Conservation (phyloP, 1,140 invertebrate species). For the Charaxes varanes region DNA sequence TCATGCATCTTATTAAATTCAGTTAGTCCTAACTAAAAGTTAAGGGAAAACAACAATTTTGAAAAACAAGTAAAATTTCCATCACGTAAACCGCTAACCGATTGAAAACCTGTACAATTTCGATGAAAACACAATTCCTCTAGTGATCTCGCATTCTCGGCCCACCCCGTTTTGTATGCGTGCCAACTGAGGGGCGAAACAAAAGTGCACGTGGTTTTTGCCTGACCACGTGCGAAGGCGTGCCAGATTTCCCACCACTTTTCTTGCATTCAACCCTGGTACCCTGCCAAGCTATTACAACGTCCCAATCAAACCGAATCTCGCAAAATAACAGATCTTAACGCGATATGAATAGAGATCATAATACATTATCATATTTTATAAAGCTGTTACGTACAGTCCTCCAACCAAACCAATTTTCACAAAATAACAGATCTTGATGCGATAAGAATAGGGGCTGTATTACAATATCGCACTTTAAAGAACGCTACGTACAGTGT, state of each 20-base stretch:
- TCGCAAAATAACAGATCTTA: slow-evolving; percentile 9
- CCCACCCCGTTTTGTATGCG: slow-evolving; percentile 22
- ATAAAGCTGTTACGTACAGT: too few relatives aligned
- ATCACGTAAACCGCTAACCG: too few relatives aligned
- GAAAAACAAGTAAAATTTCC: too few relatives aligned
- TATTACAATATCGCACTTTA: slow-evolving; percentile 1
- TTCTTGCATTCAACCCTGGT: slow-evolving; percentile 32
- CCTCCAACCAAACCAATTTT: background rate
- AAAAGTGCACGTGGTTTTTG: slow-evolving; percentile 33
- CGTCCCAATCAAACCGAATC: slow-evolving; percentile 2
- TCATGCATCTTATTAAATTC: too few relatives aligned
- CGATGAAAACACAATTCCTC: slow-evolving; percentile 8
- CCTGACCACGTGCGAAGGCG: slow-evolving; percentile 21
- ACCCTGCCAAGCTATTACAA: slow-evolving; percentile 25
- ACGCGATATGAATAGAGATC: slow-evolving; percentile 12
- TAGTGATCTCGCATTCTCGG: slow-evolving; percentile 13
- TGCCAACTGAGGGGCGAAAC: slow-evolving; percentile 26
- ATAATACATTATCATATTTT: slow-evolving; percentile 5
- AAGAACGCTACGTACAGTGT: slow-evolving; percentile 10
- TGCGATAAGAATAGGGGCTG: slow-evolving; percentile 11
- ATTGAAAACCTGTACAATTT: too few relatives aligned
- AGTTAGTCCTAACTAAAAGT: too few relatives aligned
- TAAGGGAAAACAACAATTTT: too few relatives aligned
- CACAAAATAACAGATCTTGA: slow-evolving; percentile 10
- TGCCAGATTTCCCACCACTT: slow-evolving; percentile 31